phyloP scores from a whole-genome alignment of 2,888 invertebrate genomes.

The Plebejus melissa region DNA sequence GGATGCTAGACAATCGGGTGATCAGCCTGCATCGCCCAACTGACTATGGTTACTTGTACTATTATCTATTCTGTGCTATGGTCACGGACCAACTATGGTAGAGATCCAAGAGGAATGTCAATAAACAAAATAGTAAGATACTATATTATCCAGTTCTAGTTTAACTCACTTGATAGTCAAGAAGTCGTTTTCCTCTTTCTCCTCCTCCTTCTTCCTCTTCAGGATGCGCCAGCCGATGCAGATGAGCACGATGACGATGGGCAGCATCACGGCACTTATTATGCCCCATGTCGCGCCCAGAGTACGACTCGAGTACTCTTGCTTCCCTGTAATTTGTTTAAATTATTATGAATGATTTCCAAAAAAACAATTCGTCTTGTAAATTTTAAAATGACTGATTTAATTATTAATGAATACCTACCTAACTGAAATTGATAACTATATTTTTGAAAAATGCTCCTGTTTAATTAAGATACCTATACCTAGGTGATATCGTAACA shows the following conservation, averaged over 20 bases:
- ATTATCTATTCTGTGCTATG: too few relatives aligned
- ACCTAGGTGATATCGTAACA: neutral
- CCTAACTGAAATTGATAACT: neutral
- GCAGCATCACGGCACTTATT: slow-evolving; percentile 86
- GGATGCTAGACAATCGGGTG: too few relatives aligned
- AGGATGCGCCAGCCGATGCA: slow-evolving; percentile 82
- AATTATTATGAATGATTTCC: too few relatives aligned
- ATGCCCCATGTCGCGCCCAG: slow-evolving; percentile 88
- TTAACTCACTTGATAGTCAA: slow-evolving; percentile 55
- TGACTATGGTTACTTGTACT: too few relatives aligned
- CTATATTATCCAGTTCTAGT: slow-evolving; percentile 25
- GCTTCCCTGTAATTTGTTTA: slow-evolving; percentile 77
- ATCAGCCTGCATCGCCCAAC: too few relatives aligned
- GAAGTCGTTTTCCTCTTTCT: slow-evolving; percentile 70
- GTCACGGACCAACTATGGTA: too few relatives aligned
- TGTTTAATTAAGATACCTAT: neutral
- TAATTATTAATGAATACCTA: neutral
- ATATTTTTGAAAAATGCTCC: neutral
- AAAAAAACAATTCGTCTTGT: too few relatives aligned
- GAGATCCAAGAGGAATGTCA: too few relatives aligned
- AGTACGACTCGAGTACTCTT: slow-evolving; percentile 87
- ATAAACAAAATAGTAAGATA: too few relatives aligned
- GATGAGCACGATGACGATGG: slow-evolving; percentile 84
- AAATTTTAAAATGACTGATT: too few relatives aligned
- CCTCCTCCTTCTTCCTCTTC: slow-evolving; percentile 71